A percentile compares a stretch with the other conserved stretches of the same genome.
Evolutionary conservation across 2,888 invertebrate species (phyloP).

Genomic region (Nasonovia ribisnigri): DNA sequence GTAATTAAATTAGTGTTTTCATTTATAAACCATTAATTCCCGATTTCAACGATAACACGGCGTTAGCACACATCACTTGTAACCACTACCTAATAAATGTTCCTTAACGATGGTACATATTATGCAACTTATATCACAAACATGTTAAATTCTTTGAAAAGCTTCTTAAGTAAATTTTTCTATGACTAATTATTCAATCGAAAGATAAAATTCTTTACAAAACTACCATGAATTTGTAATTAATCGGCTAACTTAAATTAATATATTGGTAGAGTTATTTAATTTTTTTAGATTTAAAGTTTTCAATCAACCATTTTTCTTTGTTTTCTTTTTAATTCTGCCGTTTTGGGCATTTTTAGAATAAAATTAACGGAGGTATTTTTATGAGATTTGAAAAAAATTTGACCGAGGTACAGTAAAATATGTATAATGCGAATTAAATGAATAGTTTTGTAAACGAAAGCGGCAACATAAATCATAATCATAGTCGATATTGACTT

Average conservation of each 20-base stretch:
- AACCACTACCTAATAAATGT: too few species aligned
- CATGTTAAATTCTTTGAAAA: neutral
- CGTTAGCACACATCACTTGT: too few species aligned
- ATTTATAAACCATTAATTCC: too few species aligned
- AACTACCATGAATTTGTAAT: neutral
- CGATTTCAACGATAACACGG: too few species aligned
- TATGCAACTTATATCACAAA: neutral
- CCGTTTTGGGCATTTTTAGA: constrained; percentile 13
- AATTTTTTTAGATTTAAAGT: neutral
- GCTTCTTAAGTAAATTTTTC: neutral
- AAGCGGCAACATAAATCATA: neutral
- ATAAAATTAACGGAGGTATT: constrained; percentile 14
- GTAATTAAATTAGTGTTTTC: too few species aligned
- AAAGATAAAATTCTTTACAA: neutral
- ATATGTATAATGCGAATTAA: constrained; percentile 34
- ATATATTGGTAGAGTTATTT: neutral
- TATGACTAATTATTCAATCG: neutral
- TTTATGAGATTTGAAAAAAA: neutral
- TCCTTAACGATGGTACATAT: neutral
- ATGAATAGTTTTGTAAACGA: constrained; percentile 16
- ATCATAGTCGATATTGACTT: constrained; percentile 36
- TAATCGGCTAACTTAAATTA: neutral
- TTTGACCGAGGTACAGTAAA: constrained; percentile 18
- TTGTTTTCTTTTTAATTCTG: neutral
- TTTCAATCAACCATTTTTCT: neutral